Percentiles rank a stretch among this genome's conserved stretches.
phyloP scores from a whole-genome alignment of 2,113 vertebrate genomes.

The Strix aluco region DNA sequence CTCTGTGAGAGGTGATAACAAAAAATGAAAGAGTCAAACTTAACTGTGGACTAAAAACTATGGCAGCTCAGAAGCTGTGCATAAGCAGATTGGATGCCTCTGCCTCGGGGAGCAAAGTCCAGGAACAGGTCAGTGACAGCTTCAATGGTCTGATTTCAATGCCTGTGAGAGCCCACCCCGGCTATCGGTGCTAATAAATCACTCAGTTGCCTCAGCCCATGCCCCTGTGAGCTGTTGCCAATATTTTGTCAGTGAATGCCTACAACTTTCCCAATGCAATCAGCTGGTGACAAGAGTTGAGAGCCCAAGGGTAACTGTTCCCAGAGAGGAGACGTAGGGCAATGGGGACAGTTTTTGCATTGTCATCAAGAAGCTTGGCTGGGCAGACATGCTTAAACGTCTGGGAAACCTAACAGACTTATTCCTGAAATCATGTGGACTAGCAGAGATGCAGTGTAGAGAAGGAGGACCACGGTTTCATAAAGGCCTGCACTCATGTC shows the following conservation, averaged over 20 bases:
- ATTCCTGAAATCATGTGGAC: background rate
- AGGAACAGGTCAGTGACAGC: background rate
- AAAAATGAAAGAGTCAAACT: background rate
- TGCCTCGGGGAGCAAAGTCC: background rate
- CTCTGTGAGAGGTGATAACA: background rate
- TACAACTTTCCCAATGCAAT: background rate
- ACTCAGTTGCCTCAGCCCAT: background rate
- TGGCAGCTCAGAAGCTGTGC: background rate
- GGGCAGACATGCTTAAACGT: background rate
- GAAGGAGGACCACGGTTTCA: fast-evolving
- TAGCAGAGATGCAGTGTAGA: background rate
- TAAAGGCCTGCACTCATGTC: background rate
- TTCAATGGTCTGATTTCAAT: background rate
- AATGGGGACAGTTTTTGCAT: background rate
- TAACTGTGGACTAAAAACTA: background rate
- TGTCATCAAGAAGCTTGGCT: background rate
- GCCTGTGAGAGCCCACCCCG: background rate
- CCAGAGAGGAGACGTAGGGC: background rate
- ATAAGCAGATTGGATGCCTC: background rate
- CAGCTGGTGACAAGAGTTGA: background rate
- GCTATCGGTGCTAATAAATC: background rate
- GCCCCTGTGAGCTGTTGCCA: background rate
- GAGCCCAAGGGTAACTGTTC: background rate
- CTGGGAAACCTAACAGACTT: background rate
- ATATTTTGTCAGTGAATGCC: background rate